Conservation (phyloP, 2,113 vertebrate species). For the Rhombomys opimus region DNA sequence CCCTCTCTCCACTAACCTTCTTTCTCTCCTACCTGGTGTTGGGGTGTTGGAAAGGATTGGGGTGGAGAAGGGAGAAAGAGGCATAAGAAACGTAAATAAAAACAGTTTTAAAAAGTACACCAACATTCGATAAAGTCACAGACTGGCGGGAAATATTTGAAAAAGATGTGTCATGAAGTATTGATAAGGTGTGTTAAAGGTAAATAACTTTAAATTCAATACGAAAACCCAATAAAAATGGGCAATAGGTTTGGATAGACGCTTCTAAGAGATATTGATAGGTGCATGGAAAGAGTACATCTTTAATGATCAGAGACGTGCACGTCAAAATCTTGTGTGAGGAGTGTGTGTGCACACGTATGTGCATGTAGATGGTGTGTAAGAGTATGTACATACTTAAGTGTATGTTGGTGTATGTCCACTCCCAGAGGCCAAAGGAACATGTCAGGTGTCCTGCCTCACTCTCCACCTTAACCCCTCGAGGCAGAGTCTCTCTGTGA, state of each 20-base stretch:
- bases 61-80: too few relatives aligned
- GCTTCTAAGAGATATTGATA: neutral
- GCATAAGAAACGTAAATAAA: too few relatives aligned
- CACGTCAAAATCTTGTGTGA: neutral
- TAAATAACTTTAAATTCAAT: neutral
- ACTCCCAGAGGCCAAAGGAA: neutral
- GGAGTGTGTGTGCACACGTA: neutral
- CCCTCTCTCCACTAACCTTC: too few relatives aligned
- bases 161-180: neutral
- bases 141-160: neutral
- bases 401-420: neutral
- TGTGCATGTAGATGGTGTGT: neutral
- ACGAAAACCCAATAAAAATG: neutral
- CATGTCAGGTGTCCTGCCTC: neutral
- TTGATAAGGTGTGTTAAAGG: neutral
- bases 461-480: neutral
- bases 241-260: neutral
- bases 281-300: neutral
- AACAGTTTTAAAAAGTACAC: too few relatives aligned
- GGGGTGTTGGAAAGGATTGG: too few relatives aligned
- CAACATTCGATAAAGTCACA: neutral
- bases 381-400: too few relatives aligned
- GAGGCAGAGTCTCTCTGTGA: neutral
- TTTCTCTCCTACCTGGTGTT: too few relatives aligned
- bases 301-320: neutral